A percentile compares a stretch with the other conserved stretches of the same genome.
These are phyloP conservation scores for Brachypalpus laphriformis DNA, from an alignment of 2,888 invertebrate species.

Conservation along the genomic window DNA sequence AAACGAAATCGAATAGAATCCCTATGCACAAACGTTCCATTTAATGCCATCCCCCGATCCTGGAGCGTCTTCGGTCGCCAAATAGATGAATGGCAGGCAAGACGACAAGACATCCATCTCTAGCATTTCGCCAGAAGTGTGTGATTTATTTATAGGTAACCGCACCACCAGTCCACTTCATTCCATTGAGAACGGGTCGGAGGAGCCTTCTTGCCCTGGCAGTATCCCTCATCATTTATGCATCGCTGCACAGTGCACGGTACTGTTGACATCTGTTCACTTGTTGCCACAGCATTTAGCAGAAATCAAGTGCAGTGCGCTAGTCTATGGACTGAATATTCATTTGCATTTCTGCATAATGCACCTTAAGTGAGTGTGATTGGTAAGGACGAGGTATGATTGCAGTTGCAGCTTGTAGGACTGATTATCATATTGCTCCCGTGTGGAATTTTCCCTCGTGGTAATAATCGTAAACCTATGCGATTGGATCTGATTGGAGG, in stretches of 20 bases:
- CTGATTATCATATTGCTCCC: slow-evolving; percentile 58
- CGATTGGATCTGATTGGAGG: neutral
- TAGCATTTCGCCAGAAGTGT: slow-evolving; percentile 70
- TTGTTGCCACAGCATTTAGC: slow-evolving; percentile 71
- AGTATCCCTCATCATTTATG: slow-evolving; percentile 73
- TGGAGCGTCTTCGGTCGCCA: slow-evolving; percentile 10
- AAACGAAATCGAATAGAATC: slow-evolving; percentile 43
- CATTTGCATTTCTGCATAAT: slow-evolving; percentile 72
- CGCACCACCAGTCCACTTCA: slow-evolving; percentile 24
- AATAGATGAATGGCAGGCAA: slow-evolving; percentile 65
- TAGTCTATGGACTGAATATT: slow-evolving; percentile 53
- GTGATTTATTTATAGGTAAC: slow-evolving; percentile 72
- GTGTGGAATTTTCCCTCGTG: slow-evolving; percentile 17
- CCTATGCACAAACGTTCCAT: slow-evolving; percentile 57
- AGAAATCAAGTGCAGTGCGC: slow-evolving; percentile 65
- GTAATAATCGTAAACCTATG: neutral
- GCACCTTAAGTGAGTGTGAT: slow-evolving; percentile 65
- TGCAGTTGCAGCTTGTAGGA: slow-evolving; percentile 3
- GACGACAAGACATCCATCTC: slow-evolving; percentile 56
- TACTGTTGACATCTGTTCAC: slow-evolving; percentile 72
- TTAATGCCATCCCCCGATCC: slow-evolving; percentile 45
- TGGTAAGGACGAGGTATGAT: slow-evolving; percentile 68
- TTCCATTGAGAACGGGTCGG: slow-evolving; percentile 16
- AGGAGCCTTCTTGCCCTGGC: slow-evolving; percentile 5
- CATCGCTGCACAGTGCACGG: slow-evolving; percentile 58